Evolutionary conservation across 1,140 invertebrate genomes (phyloP), one percentile per base, ranked within the genome.

Genomic region (Cyrtorhinus lividipennis): DNA sequence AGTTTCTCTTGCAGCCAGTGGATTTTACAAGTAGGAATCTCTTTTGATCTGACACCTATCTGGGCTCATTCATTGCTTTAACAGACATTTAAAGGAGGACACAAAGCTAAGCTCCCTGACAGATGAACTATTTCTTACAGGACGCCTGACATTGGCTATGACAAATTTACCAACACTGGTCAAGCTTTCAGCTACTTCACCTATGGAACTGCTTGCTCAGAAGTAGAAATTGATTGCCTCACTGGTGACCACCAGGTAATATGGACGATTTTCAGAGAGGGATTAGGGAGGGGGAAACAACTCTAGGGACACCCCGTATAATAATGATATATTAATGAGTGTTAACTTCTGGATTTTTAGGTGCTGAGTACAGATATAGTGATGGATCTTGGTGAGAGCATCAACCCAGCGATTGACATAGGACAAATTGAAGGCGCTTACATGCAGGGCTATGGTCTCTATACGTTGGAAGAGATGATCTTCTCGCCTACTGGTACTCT

Each of bases 321-420:
- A n/a, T n/a, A n/a, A n/a, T n/a, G n/a, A n/a, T n/a, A n/a, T n/a
- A n/a, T n/a, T n/a, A n/a, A n/a, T n/a, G n/a, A n/a, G n/a, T n/a
- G n/a, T n/a, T n/a, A n/a, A n/a, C n/a, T n/a, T n/a, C n/a, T n/a
- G n/a, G n/a, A n/a, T n/a, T 61, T 67, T 53, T 67, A 85, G 84
- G 84, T 95, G 5, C 70, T 92, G 53, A 80, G 84, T 71, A 89
- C 88, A 1, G 90, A 97, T 69, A 96, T 97, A 68, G 90, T 97
- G 0, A 96, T 96, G 93, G 94, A 97, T 76, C 78, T 96, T 59
- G 88, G 88, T 20, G 83, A 90, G 63, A 95, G 90, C 76, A 74
- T 97, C 25, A 97, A 97, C 77, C 93, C 93, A 24, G 92, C 92
- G 0, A 93, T 97, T 68, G 94, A 98, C 68, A 90, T 97, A 70